Base-by-base conservation (phyloP, 2,888 invertebrate species). In the Papilio protenor region DNA sequence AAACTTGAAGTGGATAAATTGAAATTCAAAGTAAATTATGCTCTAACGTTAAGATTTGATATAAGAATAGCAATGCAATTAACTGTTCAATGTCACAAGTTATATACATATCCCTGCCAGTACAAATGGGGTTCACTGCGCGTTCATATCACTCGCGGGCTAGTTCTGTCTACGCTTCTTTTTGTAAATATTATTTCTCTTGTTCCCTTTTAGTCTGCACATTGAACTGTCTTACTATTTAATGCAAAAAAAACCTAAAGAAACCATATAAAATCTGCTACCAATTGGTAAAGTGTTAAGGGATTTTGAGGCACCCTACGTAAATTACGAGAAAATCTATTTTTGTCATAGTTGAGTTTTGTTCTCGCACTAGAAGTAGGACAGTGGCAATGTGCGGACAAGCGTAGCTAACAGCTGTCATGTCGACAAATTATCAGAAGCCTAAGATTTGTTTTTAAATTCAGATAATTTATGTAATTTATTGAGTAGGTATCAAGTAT, bases 401-500 rank as follows among this genome's bases (percentile, higher is more conserved):
- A 81, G 55, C 75, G 83, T 83, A 85, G 83, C 82, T 81, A 81
- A 82, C 82, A 81, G 82, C 83, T 81, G 81, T 81, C 81, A 87
- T 87, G 85, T 87, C 78, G 59, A 86, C 84, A 86, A 85, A 87
- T 91, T n/a, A 88, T 90, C 89, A 89, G 87, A 94, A 91, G 93
- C 94, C 93, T 94, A 93, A 94, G 94, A 94, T 91, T 93, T 92
- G 92, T 94, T 85, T 92, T 94, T 91, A 90, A 92, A 92, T 92
- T 93, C 92, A 94, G 92, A 94, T 94, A 90, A 93, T 94, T 94
- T 94, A 94, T 94, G 90, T 94, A 93, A 94, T 90, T 94, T 94
- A 94, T 93, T 94, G 90, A 89, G 87, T 94, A 93, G 92, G 91
- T 93, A 91, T 90, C 90, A 86, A 85, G 87, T 89, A 88, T 89